These are phyloP conservation scores for Eira barbara DNA, from an alignment of 2,113 vertebrate species.

Conservation along the genomic window DNA sequence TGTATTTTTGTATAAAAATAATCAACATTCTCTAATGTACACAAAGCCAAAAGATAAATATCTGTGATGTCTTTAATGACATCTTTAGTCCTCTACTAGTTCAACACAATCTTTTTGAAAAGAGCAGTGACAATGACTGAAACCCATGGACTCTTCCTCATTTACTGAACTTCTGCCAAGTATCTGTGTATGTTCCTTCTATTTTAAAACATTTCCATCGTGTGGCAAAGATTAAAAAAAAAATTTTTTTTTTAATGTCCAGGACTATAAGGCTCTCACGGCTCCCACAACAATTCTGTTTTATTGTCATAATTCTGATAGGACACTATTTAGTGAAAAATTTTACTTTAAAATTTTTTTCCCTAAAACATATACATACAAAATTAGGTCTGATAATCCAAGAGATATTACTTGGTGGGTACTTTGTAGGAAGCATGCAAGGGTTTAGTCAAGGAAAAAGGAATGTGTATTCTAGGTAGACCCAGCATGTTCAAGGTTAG, in stretches of 20 bases:
- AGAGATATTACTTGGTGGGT: conserved; percentile 45
- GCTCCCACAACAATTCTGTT: background rate
- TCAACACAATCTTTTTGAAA: conserved; percentile 76
- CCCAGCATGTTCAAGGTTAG: conserved; percentile 33
- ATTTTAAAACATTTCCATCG: conserved; percentile 20
- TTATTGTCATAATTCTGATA: conserved; percentile 29
- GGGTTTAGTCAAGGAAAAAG: conserved; percentile 66
- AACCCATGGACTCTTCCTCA: conserved; percentile 63
- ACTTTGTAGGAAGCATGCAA: conserved; percentile 48
- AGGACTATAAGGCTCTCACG: background rate
- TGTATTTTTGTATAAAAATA: conserved; percentile 86
- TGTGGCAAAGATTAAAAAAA: background rate
- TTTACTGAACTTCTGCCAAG: conserved; percentile 60
- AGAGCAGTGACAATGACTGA: conserved; percentile 75
- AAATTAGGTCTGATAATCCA: conserved; percentile 60
- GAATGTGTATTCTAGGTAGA: conserved; percentile 67
- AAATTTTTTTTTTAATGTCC: background rate
- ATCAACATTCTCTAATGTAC: conserved; percentile 82
- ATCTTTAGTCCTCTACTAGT: conserved; percentile 80
- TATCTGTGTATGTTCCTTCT: conserved; percentile 37
- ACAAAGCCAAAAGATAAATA: conserved; percentile 86
- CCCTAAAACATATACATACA: conserved; percentile 37
- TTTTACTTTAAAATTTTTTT: conserved; percentile 40
- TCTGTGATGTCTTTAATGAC: conserved; percentile 80
- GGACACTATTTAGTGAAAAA: conserved; percentile 66